Conservation (phyloP, 2,113 vertebrate species). For the Rhagologus leucostigma region DNA sequence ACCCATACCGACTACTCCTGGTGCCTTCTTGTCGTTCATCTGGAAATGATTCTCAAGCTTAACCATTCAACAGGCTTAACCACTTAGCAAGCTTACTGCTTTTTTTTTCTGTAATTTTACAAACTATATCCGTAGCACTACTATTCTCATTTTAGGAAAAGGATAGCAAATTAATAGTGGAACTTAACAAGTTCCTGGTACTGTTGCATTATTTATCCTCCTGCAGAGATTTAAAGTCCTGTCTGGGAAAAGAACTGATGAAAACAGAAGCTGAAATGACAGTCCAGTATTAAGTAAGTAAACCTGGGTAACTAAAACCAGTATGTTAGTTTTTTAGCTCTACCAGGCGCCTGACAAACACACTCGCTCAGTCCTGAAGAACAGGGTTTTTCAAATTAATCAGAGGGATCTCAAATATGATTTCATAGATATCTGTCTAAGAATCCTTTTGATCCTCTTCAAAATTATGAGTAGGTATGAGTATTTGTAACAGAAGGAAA, state of each 20-base stretch:
- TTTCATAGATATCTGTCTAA: neutral
- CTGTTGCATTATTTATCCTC: neutral
- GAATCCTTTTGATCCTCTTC: neutral
- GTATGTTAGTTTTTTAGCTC: neutral
- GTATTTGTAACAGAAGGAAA: neutral
- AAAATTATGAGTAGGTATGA: neutral
- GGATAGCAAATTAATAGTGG: neutral
- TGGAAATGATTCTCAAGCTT: neutral
- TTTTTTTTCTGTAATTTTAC: neutral
- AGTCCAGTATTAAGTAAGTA: neutral
- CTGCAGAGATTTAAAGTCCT: neutral
- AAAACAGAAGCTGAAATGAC: neutral
- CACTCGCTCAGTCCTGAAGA: neutral
- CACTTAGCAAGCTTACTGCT: neutral
- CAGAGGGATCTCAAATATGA: neutral
- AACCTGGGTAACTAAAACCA: neutral
- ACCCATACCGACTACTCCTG: neutral
- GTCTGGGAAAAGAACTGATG: neutral
- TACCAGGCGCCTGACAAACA: neutral
- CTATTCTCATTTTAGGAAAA: neutral
- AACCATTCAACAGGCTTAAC: neutral
- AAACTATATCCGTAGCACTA: neutral
- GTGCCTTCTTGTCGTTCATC: neutral
- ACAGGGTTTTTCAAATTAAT: neutral
- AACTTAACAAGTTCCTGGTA: neutral